phyloP scores from a whole-genome alignment of 1,140 invertebrate species.

The Caerostris extrusa region DNA sequence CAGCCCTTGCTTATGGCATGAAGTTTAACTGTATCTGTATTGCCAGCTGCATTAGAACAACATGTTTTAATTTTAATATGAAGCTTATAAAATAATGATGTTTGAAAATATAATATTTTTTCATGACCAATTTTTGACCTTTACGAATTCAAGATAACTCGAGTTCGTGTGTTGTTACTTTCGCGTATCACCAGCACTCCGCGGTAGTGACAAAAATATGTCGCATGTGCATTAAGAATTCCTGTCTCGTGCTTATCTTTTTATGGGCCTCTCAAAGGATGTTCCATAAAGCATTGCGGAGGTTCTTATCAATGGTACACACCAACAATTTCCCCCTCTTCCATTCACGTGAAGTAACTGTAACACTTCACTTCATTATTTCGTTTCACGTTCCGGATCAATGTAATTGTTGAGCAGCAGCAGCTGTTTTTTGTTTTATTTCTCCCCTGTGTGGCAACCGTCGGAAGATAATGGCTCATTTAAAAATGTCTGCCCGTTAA shows the following conservation, averaged over 20 bases:
- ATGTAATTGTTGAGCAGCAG: neutral
- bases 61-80: too few species aligned
- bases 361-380: neutral
- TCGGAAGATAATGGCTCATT: neutral
- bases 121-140: too few species aligned
- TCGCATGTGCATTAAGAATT: neutral
- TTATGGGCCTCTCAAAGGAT: constrained; percentile 11
- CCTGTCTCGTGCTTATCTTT: neutral
- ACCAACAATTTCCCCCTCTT: neutral
- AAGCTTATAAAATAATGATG: too few species aligned
- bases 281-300: neutral
- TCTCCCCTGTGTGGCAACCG: neutral
- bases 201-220: neutral
- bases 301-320: neutral
- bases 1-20: too few species aligned
- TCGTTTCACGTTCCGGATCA: neutral
- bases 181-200: too few species aligned
- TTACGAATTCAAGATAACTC: too few species aligned
- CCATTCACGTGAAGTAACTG: neutral
- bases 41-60: too few species aligned
- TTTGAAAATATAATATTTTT: too few species aligned
- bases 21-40: too few species aligned
- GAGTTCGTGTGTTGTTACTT: too few species aligned
- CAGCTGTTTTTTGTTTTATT: neutral
- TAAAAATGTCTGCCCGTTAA: neutral